These are phyloP conservation scores for Trinorchestia longiramus DNA, from an alignment of 1,140 invertebrate species.

Conservation along the genomic window DNA sequence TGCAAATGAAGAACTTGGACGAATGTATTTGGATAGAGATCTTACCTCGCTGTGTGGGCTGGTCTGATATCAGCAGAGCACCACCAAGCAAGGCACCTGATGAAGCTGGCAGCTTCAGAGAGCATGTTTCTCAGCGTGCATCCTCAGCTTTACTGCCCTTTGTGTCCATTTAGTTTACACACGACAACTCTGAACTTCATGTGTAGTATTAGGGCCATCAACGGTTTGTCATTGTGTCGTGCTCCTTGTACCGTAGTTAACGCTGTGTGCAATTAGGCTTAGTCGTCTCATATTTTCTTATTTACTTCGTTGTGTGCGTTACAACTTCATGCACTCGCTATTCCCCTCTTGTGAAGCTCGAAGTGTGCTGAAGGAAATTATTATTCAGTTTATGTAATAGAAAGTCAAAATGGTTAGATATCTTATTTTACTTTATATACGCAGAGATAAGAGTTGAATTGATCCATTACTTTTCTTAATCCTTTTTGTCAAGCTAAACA, in stretches of 20 bases:
- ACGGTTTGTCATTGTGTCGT: background rate
- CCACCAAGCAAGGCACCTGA: background rate
- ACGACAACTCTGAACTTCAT: background rate
- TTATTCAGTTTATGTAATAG: background rate
- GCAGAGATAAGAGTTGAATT: background rate
- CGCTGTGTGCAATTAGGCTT: background rate
- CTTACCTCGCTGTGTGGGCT: background rate
- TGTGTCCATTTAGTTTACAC: conserved; percentile 2
- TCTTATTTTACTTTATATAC: background rate
- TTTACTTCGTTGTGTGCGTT: background rate
- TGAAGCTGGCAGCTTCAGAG: background rate
- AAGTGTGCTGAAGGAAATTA: background rate
- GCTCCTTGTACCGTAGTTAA: background rate
- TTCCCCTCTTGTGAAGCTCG: background rate
- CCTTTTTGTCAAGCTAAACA: background rate
- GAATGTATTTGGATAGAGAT: background rate
- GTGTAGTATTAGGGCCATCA: background rate
- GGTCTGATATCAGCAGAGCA: background rate
- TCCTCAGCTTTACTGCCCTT: conserved; percentile 8
- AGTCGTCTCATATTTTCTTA: background rate
- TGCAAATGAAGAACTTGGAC: background rate
- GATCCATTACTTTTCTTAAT: too few species aligned
- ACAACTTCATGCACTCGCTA: background rate
- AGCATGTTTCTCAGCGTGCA: conserved; percentile 1
- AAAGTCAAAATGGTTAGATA: background rate